A percentile compares a stretch with the other conserved stretches of the same genome.
phyloP scores from a whole-genome alignment of 1,140 invertebrate genomes.

The Drusus annulatus region DNA sequence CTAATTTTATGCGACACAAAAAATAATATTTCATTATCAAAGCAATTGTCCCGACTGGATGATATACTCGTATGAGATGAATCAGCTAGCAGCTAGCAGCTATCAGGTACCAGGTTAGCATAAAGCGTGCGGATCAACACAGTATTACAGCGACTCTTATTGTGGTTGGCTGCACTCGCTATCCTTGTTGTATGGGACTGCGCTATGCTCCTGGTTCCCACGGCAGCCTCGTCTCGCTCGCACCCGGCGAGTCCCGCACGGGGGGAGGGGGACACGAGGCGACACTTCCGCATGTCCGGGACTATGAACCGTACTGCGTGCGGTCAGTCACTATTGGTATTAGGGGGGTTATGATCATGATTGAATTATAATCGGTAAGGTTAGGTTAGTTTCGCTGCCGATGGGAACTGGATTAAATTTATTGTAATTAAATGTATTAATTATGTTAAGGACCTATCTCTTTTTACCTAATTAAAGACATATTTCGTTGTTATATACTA shows the following conservation, averaged over 20 bases:
- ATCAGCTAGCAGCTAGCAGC: too few species aligned
- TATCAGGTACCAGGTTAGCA: slow-evolving; percentile 7
- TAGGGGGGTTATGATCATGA: slow-evolving; percentile 11
- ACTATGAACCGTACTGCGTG: background rate
- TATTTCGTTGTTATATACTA: too few species aligned
- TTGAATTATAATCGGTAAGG: slow-evolving; percentile 23
- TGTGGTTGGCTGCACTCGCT: slow-evolving; percentile 52
- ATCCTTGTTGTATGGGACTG: slow-evolving; percentile 58
- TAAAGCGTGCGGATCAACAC: slow-evolving; percentile 25
- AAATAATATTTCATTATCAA: too few species aligned
- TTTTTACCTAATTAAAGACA: too few species aligned
- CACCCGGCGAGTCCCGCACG: slow-evolving; percentile 53
- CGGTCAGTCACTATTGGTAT: slow-evolving; percentile 6
- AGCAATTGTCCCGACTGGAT: too few species aligned
- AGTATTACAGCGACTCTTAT: background rate
- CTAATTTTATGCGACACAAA: too few species aligned
- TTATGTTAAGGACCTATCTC: too few species aligned
- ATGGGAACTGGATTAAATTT: too few species aligned
- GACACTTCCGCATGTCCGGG: slow-evolving; percentile 54
- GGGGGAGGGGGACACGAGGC: slow-evolving; percentile 35
- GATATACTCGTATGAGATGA: too few species aligned
- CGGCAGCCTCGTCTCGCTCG: slow-evolving; percentile 58
- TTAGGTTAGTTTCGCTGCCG: background rate
- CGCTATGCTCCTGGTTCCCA: slow-evolving; percentile 47
- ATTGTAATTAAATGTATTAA: too few species aligned